These are phyloP conservation scores for Brachymystax lenok DNA, from an alignment of 2,797 vertebrate genomes.

Conservation along the genomic window DNA sequence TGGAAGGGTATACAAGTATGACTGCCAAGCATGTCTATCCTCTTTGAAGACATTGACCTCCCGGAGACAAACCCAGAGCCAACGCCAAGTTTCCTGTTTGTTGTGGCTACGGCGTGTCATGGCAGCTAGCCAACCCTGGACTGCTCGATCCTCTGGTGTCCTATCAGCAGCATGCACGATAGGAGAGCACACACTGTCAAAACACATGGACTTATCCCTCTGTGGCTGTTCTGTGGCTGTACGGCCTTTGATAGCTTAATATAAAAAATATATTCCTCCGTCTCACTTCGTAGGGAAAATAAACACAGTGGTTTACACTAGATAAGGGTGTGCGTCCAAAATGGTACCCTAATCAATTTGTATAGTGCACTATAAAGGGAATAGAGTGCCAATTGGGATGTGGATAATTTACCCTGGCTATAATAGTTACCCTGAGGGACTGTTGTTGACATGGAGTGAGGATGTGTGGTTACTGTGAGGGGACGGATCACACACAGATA, in stretches of 20 bases:
- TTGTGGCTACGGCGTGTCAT: constrained; percentile 8
- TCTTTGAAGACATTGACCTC: background rate
- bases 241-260: constrained; percentile 20
- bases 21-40: background rate
- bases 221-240: background rate
- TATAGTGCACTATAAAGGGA: background rate
- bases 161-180: constrained; percentile 17
- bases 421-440: background rate
- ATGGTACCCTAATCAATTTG: constrained; percentile 2
- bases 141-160: constrained; percentile 11
- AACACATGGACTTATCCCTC: constrained; percentile 22
- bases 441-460: background rate
- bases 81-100: constrained; percentile 12
- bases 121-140: background rate
- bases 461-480: background rate
- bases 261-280: constrained; percentile 22
- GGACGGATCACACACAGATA: no score
- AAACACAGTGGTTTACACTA: constrained; percentile 23
- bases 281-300: constrained; percentile 37
- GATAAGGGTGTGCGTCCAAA: background rate
- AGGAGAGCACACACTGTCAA: constrained; percentile 22
- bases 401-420: background rate
- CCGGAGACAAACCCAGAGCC: background rate
- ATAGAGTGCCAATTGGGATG: no score
- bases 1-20: background rate